Base-by-base conservation (phyloP, 2,797 vertebrate species). In the Setipinna tenuifilis region DNA sequence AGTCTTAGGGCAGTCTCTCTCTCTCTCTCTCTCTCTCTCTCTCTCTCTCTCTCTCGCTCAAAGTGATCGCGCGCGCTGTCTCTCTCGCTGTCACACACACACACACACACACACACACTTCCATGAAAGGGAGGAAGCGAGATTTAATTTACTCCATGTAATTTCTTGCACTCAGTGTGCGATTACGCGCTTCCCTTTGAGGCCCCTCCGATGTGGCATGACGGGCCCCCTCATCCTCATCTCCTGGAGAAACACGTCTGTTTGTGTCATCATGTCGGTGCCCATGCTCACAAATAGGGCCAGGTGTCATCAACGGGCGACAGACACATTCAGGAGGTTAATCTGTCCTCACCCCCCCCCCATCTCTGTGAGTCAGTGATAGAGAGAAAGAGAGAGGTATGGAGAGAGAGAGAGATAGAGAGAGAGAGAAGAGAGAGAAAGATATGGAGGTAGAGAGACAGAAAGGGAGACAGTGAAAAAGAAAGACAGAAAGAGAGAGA, bases 141-240 rank as follows among this genome's bases (percentile, higher is more conserved):
- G 35, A 44, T 78, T 78, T 78, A 19, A 78, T 78, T 78, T 78
- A 78, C 71, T 44, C 1, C 71, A 44, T 21, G 71, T 78, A 21
- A 78, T 78, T 78, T 78, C 35, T 78, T 35, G 35, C 19, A 21
- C 35, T 78, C 31, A 21, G 31, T 19, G 71, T 9, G 35, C 19
- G 14, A 75, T 75, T 75, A 75, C 68, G 68, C 6, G 3, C 68
- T 41, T 75, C 68, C 35, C 68, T 75, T 75, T 75, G 68, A 75
- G 71, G 31, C 35, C 2, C 12, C 16, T 35, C 25, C 31, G 9
- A 21, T 44, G 71, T 31, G 7, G 35, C 17, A 21, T 19, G n/a
- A 78, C 71, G 21, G n/a, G n/a, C n/a, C n/a, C n/a, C n/a, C n/a
- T 35, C 17, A 4, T 21, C 17, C 17, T 2, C 71, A 2, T 78